Conservation (phyloP, 2,888 invertebrate species). For the Nymphalis c-album region DNA sequence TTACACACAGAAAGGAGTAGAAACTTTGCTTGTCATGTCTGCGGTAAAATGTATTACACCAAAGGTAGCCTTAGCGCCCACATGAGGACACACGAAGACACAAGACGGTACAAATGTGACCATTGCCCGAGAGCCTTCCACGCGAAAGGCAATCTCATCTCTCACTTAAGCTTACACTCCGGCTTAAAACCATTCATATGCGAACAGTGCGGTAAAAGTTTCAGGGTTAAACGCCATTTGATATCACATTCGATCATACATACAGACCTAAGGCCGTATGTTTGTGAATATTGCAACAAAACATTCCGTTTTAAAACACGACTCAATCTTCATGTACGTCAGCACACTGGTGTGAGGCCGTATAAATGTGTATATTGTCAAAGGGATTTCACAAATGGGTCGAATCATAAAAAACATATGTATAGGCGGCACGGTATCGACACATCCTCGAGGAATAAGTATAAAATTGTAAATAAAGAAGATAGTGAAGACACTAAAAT, state of each 20-base stretch:
- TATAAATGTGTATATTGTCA: slow-evolving; percentile 70
- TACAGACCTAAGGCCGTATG: slow-evolving; percentile 71
- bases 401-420: slow-evolving; percentile 77
- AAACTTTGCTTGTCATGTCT: slow-evolving; percentile 71
- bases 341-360: slow-evolving; percentile 75
- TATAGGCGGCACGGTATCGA: slow-evolving; percentile 71
- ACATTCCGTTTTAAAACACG: slow-evolving; percentile 72
- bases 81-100: slow-evolving; percentile 69
- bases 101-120: slow-evolving; percentile 70
- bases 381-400: slow-evolving; percentile 74
- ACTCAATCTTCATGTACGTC: slow-evolving; percentile 68
- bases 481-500: slow-evolving; percentile 15
- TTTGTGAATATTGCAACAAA: slow-evolving; percentile 71
- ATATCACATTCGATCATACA: slow-evolving; percentile 76
- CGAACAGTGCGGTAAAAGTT: slow-evolving; percentile 74
- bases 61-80: slow-evolving; percentile 72
- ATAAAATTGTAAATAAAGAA: slow-evolving; percentile 46
- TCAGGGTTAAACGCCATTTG: slow-evolving; percentile 70
- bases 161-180: slow-evolving; percentile 69
- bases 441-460: slow-evolving; percentile 63
- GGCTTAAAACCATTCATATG: slow-evolving; percentile 73
- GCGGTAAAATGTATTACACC: slow-evolving; percentile 76
- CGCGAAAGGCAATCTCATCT: slow-evolving; percentile 68
- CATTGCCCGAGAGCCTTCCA: slow-evolving; percentile 70
- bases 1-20: slow-evolving; percentile 72